A percentile compares a stretch with the other conserved stretches of the same genome.
These are phyloP conservation scores for Amazona vittata DNA, from an alignment of 2,113 vertebrate species.

Conservation along the genomic window DNA sequence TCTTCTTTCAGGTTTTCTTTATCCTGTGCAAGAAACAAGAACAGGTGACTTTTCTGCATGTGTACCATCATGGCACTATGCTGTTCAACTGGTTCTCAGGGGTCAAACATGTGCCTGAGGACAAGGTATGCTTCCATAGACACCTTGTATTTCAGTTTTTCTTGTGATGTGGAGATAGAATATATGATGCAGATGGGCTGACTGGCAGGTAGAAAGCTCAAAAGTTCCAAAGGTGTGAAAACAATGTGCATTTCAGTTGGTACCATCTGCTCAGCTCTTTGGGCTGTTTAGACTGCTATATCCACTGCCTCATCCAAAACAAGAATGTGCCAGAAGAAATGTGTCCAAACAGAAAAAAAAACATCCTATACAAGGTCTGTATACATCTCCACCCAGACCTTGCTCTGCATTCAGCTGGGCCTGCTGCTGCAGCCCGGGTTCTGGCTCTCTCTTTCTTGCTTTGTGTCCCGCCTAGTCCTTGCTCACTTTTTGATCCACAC, in stretches of 20 bases:
- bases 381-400: neutral
- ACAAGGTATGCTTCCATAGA: conserved; percentile 73
- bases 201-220: neutral
- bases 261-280: neutral
- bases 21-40: conserved; percentile 82
- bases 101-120: conserved; percentile 82
- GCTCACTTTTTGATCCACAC: neutral
- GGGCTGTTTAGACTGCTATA: neutral
- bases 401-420: neutral
- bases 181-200: neutral
- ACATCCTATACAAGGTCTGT: neutral
- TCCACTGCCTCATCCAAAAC: neutral
- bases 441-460: neutral
- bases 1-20: conserved; percentile 80
- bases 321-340: neutral
- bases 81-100: conserved; percentile 84
- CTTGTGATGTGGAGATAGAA: neutral
- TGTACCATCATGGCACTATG: conserved; percentile 85
- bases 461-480: neutral
- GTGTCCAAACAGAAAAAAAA: neutral
- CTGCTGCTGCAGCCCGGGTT: neutral
- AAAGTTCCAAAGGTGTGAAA: neutral
- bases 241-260: neutral
- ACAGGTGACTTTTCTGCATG: conserved; percentile 83
- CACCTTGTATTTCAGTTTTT: neutral